Evolutionary conservation across 2,797 vertebrate genomes (phyloP), one percentile per base, ranked within the genome.

Genomic region (Emys orbicularis): DNA sequence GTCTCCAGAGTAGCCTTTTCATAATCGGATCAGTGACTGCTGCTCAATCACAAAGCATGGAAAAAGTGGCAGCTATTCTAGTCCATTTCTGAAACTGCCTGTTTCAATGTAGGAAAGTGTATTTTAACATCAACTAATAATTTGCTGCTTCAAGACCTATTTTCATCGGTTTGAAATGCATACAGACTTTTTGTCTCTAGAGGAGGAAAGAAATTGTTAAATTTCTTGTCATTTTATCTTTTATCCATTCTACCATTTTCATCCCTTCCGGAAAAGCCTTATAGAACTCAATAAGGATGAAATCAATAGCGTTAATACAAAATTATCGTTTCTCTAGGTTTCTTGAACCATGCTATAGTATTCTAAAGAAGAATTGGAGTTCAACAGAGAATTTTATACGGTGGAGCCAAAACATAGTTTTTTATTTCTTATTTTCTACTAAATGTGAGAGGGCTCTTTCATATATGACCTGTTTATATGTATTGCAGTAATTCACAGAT

Each of bases 221-320:
- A 3, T 49, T 87, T 88, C n/a, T 68, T 50, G 25, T 13, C 79
- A 18, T 25, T 93, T 88, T 31, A 6, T 83, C 68, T 47, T 72
- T 83, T 83, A 41, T 72, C 19, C 21, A 41, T 72, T 21, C 21
- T 41, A 72, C n/a, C 10, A 23, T 72, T 72, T 72, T 72, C 65
- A 72, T 41, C 37, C 65, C n/a, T 37, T 41, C n/a, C 25, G n/a
- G 19, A 72, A 72, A 41, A 72, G 21, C 65, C n/a, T 72, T 21
- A 72, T 12, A 72, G 37, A 41, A 72, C n/a, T 72, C 19, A 72
- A 21, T 72, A 41, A 37, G 37, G 65, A 72, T 41, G 25, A 34
- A 84, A 92, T 88, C 96, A 65, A 57, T 89, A 84, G 53, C 93
- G 90, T 83, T 88, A 94, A 59, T 27, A 79, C 15, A 81, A 53